Conservation (phyloP, 2,113 vertebrate species). For the Notiomystis cincta region DNA sequence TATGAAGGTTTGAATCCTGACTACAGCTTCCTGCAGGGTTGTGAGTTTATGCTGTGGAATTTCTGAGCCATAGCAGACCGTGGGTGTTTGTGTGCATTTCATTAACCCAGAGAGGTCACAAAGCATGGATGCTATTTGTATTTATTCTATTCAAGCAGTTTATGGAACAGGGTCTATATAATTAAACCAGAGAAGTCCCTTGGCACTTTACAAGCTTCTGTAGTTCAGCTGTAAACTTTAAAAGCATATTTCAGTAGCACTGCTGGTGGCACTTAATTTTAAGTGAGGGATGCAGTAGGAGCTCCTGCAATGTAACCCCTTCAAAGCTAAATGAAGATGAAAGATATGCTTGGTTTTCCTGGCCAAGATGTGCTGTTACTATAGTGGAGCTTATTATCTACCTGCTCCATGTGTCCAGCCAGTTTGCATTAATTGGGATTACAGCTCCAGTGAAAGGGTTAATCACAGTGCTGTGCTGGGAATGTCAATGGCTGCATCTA, state of each 20-base stretch:
- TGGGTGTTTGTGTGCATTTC: conserved; percentile 52
- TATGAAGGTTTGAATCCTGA: neutral
- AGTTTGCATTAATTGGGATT: neutral
- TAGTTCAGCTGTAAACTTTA: conserved; percentile 45
- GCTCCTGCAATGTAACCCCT: conserved; percentile 8
- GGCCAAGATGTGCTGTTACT: neutral
- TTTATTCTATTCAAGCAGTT: conserved; percentile 53
- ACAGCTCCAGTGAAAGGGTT: conserved; percentile 23
- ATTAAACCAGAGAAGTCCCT: conserved; percentile 51
- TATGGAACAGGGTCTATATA: conserved; percentile 48
- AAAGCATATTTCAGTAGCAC: conserved; percentile 26
- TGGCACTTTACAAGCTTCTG: conserved; percentile 40
- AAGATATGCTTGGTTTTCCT: neutral
- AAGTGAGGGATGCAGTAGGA: neutral
- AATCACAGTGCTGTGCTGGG: neutral
- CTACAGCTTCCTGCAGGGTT: neutral
- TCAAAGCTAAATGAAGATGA: conserved; percentile 35
- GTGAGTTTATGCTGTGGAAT: conserved; percentile 47
- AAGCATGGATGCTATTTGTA: conserved; percentile 35
- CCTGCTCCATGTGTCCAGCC: neutral
- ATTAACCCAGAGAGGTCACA: conserved; percentile 50
- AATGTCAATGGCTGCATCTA: neutral
- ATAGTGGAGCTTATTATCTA: neutral
- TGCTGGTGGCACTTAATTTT: conserved; percentile 59
- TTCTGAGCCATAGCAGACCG: conserved; percentile 16